Percentiles rank a stretch among this genome's conserved stretches.
phyloP scores from a whole-genome alignment of 2,888 invertebrate genomes.

The Nomada ferruginata region DNA sequence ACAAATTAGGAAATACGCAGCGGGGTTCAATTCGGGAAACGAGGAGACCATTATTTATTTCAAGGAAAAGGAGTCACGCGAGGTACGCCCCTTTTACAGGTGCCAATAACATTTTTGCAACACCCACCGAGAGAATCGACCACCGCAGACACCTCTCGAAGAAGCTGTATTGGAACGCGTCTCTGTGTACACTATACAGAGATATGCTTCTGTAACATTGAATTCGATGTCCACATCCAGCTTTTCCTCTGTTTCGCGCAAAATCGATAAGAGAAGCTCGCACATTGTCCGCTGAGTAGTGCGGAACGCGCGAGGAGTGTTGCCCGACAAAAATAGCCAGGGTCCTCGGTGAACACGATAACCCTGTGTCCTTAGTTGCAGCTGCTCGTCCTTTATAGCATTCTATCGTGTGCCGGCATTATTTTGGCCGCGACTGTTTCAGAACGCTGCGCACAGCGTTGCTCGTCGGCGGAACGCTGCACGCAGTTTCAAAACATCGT shows the following conservation, averaged over 20 bases:
- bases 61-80: conserved; percentile 12
- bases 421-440: conserved; percentile 17
- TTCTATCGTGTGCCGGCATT: conserved; percentile 47
- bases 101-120: conserved; percentile 60
- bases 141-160: conserved; percentile 13
- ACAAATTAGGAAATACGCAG: too few species aligned
- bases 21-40: background rate
- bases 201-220: background rate
- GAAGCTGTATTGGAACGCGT: conserved; percentile 19
- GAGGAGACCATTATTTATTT: background rate
- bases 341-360: conserved; percentile 27
- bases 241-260: conserved; percentile 65
- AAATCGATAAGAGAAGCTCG: conserved; percentile 76
- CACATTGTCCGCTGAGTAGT: conserved; percentile 55
- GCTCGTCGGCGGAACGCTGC: conserved; percentile 30
- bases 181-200: background rate
- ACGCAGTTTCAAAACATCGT: conserved; percentile 44
- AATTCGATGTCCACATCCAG: conserved; percentile 10
- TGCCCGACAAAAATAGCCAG: conserved; percentile 63
- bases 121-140: conserved; percentile 34
- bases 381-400: conserved; percentile 18
- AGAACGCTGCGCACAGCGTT: conserved; percentile 37
- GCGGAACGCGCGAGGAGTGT: conserved; percentile 50
- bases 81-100: conserved; percentile 65
- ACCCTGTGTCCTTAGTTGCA: conserved; percentile 31